Conservation (phyloP, 2,113 vertebrate species). For the Athene noctua region DNA sequence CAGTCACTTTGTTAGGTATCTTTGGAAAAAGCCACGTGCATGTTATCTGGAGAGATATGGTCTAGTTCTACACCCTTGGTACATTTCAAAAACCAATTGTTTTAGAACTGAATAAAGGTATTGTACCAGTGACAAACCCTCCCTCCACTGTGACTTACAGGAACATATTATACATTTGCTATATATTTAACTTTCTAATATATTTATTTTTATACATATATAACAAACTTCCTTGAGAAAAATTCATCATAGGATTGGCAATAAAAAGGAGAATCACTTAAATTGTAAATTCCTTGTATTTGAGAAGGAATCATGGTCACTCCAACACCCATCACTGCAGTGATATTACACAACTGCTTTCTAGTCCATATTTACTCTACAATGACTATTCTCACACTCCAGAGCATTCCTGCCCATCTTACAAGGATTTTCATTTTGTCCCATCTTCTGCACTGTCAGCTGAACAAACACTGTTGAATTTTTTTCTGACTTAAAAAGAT, state of each 20-base stretch:
- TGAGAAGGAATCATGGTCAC: neutral
- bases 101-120: neutral
- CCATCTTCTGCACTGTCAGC: neutral
- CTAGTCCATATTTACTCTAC: neutral
- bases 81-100: neutral
- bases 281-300: neutral
- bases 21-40: neutral
- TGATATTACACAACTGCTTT: neutral
- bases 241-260: neutral
- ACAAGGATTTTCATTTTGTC: neutral
- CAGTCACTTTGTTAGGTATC: neutral
- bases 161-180: neutral
- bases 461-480: neutral
- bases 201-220: neutral
- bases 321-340: neutral
- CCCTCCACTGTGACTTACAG: neutral
- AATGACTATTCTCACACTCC: neutral
- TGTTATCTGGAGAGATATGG: neutral
- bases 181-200: neutral
- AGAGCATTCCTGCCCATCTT: neutral
- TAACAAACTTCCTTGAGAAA: neutral
- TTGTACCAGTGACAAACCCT: neutral
- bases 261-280: neutral
- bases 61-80: neutral
- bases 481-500: neutral